Base-by-base conservation (phyloP, 1,140 invertebrate species). In the Anoplophora glabripennis region DNA sequence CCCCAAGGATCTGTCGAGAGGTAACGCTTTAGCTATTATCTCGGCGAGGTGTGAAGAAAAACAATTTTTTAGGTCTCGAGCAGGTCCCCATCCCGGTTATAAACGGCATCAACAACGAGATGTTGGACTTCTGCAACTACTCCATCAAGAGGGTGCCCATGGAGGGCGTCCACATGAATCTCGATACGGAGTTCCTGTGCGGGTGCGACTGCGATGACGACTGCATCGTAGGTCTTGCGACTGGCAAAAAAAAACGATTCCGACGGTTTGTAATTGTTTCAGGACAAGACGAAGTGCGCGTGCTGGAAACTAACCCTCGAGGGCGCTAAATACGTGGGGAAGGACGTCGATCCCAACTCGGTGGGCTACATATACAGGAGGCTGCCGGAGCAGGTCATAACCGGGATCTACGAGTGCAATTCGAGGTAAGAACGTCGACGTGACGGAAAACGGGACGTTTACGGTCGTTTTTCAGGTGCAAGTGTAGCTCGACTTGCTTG, bases 361-460 rank as follows among this genome's bases (percentile, higher is more conserved):
- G 84, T 92, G 9, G 93, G 93, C 0, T 97, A 97, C 74, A 80
- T 86, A 45, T 89, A 93, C 72, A 85, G 92, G 65, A 77, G 93
- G 33, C 78, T 98, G 7, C 84, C 84, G 0, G 92, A 97, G 66
- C 86, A 89, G 15, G 83, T 96, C 0, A 81, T 89, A 1, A 94
- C 93, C 0, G 96, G 94, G 0, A 94, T 99, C 48, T 98, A 95
- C 68, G 96, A 99, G 74, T 99, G 96, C 72, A 98, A 98, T 77
- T 84, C 84, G 0, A 81, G 84, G 82, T 84, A 71, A 67, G 60
- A 21, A 12, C 10, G 21, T 11, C 38, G 0, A 49, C 11, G 1
- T 12, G n/a, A n/a, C 40, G 11, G 0, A 45, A 17, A 14, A 10
- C 15, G 12, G 9, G 14, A 45, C 15, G 37, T 75, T 75, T 34